phyloP scores from a whole-genome alignment of 1,140 invertebrate genomes.

The Diorhabda carinulata region DNA sequence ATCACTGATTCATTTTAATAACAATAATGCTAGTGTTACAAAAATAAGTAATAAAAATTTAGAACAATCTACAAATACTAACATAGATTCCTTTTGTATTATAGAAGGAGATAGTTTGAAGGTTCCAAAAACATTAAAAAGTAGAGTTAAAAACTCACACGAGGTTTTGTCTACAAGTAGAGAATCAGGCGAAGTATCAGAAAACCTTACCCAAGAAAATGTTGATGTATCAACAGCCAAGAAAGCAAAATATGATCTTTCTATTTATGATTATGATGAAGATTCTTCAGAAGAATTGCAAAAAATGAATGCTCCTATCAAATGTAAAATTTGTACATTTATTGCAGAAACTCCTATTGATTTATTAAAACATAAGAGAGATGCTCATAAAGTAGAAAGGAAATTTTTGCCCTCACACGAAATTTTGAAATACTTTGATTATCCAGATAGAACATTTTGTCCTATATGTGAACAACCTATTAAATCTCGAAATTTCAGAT shows the following conservation, averaged over 20 bases:
- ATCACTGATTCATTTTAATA: no score
- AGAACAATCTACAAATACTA: no score
- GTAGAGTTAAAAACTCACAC: no score
- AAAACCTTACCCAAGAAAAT: not conserved
- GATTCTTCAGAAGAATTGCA: not conserved
- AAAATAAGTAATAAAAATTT: no score
- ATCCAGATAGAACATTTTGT: conserved; percentile 25
- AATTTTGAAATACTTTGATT: conserved; percentile 27
- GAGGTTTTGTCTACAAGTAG: no score
- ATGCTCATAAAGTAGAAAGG: conserved; percentile 24
- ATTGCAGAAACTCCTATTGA: conserved; percentile 28
- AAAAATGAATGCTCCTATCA: not conserved
- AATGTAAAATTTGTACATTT: conserved; percentile 21
- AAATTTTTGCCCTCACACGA: conserved; percentile 25
- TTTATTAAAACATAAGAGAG: conserved; percentile 30
- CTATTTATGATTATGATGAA: conserved; percentile 20
- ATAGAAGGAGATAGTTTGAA: no score
- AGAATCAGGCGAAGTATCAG: no score
- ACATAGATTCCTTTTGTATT: no score
- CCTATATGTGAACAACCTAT: conserved; percentile 33
- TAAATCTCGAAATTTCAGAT: conserved; percentile 20
- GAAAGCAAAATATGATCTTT: conserved; percentile 8
- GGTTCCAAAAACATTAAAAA: no score
- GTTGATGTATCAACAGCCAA: not conserved
- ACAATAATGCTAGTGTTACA: no score